Evolutionary conservation across 92 coral and sea anemone genomes (phyloP).

Genomic region (Zoanthus sansibaricus): DNA sequence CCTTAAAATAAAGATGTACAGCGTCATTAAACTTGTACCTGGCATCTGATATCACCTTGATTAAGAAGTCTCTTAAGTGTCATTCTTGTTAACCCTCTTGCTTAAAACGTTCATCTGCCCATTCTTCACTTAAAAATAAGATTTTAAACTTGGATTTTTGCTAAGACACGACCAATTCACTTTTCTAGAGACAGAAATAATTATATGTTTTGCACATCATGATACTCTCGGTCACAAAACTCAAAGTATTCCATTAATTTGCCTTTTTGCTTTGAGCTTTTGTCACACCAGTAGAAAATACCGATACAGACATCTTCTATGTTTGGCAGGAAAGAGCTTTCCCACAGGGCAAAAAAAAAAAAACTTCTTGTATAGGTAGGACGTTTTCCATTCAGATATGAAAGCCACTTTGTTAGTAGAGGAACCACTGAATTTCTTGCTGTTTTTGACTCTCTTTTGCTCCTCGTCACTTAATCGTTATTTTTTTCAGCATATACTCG

Average conservation of each 20-base stretch:
- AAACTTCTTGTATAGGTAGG: no score
- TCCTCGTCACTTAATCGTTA: no score
- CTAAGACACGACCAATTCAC: constrained; percentile 41
- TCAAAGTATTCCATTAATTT: constrained; percentile 50
- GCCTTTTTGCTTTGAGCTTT: constrained; percentile 53
- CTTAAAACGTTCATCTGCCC: constrained; percentile 39
- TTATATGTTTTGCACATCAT: constrained; percentile 47
- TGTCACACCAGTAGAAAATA: constrained; percentile 52
- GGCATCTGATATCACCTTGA: constrained; percentile 35
- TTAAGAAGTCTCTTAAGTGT: constrained; percentile 42
- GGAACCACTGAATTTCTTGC: no score
- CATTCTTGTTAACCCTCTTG: constrained; percentile 22
- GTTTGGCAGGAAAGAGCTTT: no score
- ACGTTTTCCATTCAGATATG: no score
- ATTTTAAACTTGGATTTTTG: constrained; percentile 49
- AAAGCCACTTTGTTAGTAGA: no score
- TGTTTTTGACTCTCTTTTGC: no score
- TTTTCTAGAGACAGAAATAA: constrained; percentile 47
- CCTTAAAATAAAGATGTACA: constrained; percentile 43
- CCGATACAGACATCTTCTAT: constrained; percentile 52
- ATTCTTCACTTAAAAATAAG: constrained; percentile 48
- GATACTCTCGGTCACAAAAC: constrained; percentile 53
- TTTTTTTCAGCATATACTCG: no score
- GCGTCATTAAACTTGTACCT: constrained; percentile 29
- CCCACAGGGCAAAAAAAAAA: no score